These are phyloP conservation scores for Tautogolabrus adspersus DNA, from an alignment of 2,113 vertebrate genomes.

Conservation along the genomic window DNA sequence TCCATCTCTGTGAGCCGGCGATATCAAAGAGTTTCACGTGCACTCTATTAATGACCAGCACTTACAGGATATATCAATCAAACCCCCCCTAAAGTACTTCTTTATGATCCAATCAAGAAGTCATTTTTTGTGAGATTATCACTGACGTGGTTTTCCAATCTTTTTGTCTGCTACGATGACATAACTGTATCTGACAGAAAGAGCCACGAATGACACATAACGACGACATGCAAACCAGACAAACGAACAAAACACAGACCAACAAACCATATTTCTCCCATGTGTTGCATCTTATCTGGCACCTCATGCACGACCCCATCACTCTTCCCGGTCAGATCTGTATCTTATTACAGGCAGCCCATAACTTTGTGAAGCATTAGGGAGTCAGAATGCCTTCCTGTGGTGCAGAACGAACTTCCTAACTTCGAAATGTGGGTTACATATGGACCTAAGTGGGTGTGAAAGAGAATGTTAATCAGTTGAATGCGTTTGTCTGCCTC, in stretches of 20 bases:
- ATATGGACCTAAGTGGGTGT: constrained; percentile 61
- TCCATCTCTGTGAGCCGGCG: too few relatives aligned
- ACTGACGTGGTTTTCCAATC: neutral
- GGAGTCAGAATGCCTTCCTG: constrained; percentile 11
- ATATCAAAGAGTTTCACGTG: too few relatives aligned
- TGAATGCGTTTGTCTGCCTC: constrained; percentile 45
- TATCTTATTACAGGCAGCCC: constrained; percentile 46
- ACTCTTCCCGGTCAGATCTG: constrained; percentile 36
- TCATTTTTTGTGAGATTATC: neutral
- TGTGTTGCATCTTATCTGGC: constrained; percentile 27
- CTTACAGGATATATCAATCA: constrained; percentile 9
- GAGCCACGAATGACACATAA: constrained; percentile 25
- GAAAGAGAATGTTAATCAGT: constrained; percentile 69
- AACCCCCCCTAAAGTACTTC: neutral
- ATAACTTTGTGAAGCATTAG: constrained; percentile 37
- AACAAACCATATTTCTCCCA: constrained; percentile 8
- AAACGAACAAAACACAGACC: neutral
- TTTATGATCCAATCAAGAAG: neutral
- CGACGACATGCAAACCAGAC: neutral
- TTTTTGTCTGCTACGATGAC: neutral
- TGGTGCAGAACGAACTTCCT: constrained; percentile 31
- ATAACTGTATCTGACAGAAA: constrained; percentile 8
- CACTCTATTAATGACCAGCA: neutral
- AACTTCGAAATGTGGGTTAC: constrained; percentile 52
- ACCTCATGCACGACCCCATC: constrained; percentile 6